Percentiles rank a stretch among this genome's conserved stretches.
These are phyloP conservation scores for Microcebus lehilahytsara DNA, from an alignment of 2,113 vertebrate genomes.

Conservation along the genomic window DNA sequence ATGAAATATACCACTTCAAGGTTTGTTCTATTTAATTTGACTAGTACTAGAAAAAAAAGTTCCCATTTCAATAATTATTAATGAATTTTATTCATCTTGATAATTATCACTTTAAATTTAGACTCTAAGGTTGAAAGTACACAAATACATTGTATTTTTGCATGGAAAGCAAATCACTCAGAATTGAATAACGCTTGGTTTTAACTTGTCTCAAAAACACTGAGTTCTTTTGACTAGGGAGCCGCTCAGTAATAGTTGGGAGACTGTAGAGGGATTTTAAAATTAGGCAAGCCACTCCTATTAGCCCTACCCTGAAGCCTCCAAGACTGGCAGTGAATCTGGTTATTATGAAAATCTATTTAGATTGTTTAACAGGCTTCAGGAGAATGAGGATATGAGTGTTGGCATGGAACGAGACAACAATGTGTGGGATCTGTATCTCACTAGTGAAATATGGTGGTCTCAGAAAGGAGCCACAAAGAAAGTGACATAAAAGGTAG, in stretches of 20 bases:
- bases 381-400: not conserved
- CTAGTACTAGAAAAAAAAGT: not conserved
- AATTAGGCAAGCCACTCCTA: not conserved
- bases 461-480: not conserved
- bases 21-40: not conserved
- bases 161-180: not conserved
- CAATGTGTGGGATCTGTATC: not conserved
- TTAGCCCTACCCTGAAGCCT: not conserved
- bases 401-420: not conserved
- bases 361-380: not conserved
- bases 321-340: not conserved
- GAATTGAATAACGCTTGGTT: not conserved
- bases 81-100: not conserved
- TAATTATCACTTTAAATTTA: not conserved
- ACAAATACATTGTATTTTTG: not conserved
- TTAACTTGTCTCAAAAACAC: constrained; percentile 12
- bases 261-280: not conserved
- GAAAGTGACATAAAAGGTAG: not conserved
- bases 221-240: not conserved
- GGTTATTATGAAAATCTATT: not conserved
- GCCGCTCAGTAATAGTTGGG: not conserved
- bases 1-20: not conserved
- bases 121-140: not conserved
- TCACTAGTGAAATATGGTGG: not conserved
- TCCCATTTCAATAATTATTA: not conserved